Conservation (phyloP, 2,797 vertebrate genomes). For the Tinamus major region DNA sequence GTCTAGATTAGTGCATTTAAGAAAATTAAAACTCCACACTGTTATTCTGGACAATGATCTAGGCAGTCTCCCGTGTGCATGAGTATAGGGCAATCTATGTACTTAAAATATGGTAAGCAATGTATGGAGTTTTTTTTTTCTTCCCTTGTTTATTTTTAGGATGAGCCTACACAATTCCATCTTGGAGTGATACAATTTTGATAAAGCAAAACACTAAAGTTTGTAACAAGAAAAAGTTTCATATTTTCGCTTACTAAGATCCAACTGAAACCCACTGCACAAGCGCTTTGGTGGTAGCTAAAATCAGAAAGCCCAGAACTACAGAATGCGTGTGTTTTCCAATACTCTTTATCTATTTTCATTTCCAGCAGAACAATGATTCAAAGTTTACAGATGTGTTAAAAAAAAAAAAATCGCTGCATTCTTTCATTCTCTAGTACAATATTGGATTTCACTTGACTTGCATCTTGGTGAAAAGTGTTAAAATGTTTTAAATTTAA, state of each 20-base stretch:
- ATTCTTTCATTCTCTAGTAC: background rate
- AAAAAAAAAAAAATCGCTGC: background rate
- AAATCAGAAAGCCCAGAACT: background rate
- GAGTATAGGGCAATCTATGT: background rate
- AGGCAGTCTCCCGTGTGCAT: too few species aligned
- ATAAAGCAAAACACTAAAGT: background rate
- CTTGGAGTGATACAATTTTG: background rate
- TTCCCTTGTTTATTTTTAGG: background rate
- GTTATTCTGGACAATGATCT: rapidly evolving
- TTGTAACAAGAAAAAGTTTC: background rate
- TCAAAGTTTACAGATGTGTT: background rate
- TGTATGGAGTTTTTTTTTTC: background rate
- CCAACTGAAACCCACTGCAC: background rate
- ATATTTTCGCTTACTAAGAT: background rate
- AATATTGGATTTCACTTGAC: background rate
- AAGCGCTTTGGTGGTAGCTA: background rate
- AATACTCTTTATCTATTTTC: background rate
- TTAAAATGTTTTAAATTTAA: background rate
- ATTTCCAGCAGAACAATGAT: slow-evolving; percentile 10
- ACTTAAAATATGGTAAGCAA: rapidly evolving
- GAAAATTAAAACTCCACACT: background rate
- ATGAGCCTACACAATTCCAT: background rate
- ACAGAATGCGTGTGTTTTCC: background rate
- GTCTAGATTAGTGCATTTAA: background rate
- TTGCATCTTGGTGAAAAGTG: background rate